phyloP scores from a whole-genome alignment of 2,888 invertebrate genomes.

The Caenorhabditis uteleia region DNA sequence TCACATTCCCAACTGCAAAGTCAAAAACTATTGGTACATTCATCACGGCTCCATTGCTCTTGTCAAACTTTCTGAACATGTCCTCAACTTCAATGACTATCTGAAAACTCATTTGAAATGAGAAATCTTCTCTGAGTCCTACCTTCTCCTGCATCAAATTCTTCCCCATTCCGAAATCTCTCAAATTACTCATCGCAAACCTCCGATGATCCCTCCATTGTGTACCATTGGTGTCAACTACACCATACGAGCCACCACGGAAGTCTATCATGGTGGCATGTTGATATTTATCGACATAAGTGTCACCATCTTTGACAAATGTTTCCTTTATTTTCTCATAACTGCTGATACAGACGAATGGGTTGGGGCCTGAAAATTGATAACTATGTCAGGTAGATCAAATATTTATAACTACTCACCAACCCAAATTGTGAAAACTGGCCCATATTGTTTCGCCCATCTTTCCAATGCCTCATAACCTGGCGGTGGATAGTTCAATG shows the following conservation, averaged over 20 bases:
- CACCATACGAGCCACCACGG: slow-evolving; percentile 29
- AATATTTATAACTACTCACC: slow-evolving; percentile 1
- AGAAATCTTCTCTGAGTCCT: slow-evolving; percentile 9
- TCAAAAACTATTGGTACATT: too few species aligned
- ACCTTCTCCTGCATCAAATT: slow-evolving; percentile 33
- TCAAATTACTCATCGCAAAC: slow-evolving; percentile 22
- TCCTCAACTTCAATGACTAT: too few species aligned
- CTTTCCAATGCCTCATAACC: slow-evolving; percentile 25
- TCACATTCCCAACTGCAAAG: slow-evolving; percentile 28
- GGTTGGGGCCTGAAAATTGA: slow-evolving; percentile 10
- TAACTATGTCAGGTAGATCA: neutral
- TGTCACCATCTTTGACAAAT: slow-evolving; percentile 42
- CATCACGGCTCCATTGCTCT: too few species aligned
- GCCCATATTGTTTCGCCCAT: slow-evolving; percentile 20
- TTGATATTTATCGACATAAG: slow-evolving; percentile 21
- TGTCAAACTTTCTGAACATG: too few species aligned
- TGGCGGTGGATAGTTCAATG: slow-evolving; percentile 4
- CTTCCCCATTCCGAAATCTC: slow-evolving; percentile 34
- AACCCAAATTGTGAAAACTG: slow-evolving; percentile 21
- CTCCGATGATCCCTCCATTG: slow-evolving; percentile 31
- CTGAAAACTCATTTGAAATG: too few species aligned
- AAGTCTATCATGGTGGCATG: slow-evolving; percentile 8
- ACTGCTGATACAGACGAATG: slow-evolving; percentile 26
- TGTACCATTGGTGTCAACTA: slow-evolving; percentile 34
- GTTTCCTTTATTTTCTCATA: slow-evolving; percentile 39